Conservation (phyloP, 2,888 invertebrate species). For the Ceratothoa steindachneri region DNA sequence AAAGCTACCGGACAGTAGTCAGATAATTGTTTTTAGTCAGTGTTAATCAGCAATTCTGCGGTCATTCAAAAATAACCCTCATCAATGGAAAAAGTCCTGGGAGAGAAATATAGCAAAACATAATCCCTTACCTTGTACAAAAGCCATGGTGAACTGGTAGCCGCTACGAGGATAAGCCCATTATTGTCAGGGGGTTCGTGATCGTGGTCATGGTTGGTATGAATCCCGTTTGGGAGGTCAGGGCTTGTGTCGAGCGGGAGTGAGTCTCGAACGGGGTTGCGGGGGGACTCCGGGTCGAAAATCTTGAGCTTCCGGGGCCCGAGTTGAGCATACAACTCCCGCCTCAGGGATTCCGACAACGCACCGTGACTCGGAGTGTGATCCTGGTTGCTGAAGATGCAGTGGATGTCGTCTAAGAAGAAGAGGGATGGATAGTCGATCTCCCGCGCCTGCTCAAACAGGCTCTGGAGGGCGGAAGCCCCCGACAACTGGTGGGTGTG, state of each 20-base stretch:
- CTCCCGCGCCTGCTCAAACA: slow-evolving; percentile 37
- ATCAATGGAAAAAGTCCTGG: no score
- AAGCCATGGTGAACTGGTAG: slow-evolving; percentile 43
- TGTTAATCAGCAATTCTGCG: no score
- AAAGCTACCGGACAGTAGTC: no score
- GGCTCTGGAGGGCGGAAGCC: slow-evolving; percentile 30
- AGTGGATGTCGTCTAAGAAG: slow-evolving; percentile 42
- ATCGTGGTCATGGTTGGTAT: slow-evolving; percentile 40
- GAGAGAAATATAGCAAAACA: no score
- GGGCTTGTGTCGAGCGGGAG: slow-evolving; percentile 1
- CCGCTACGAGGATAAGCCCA: slow-evolving; percentile 44
- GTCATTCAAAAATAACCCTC: no score
- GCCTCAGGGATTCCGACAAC: slow-evolving; percentile 12
- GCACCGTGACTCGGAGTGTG: background rate
- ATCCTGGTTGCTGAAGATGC: slow-evolving; percentile 42
- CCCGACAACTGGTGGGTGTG: slow-evolving; percentile 43
- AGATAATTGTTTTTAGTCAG: no score
- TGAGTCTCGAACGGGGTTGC: slow-evolving; percentile 23
- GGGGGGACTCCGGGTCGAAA: slow-evolving; percentile 32
- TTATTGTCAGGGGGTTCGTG: slow-evolving; percentile 44
- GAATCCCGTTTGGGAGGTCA: slow-evolving; percentile 26
- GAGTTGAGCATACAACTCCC: slow-evolving; percentile 40
- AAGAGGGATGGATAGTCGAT: slow-evolving; percentile 34
- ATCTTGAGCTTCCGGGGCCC: slow-evolving; percentile 45
- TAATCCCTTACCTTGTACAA: slow-evolving; percentile 35